Evolutionary conservation across 2,113 vertebrate genomes (phyloP).

Genomic region (Sterna hirundo): DNA sequence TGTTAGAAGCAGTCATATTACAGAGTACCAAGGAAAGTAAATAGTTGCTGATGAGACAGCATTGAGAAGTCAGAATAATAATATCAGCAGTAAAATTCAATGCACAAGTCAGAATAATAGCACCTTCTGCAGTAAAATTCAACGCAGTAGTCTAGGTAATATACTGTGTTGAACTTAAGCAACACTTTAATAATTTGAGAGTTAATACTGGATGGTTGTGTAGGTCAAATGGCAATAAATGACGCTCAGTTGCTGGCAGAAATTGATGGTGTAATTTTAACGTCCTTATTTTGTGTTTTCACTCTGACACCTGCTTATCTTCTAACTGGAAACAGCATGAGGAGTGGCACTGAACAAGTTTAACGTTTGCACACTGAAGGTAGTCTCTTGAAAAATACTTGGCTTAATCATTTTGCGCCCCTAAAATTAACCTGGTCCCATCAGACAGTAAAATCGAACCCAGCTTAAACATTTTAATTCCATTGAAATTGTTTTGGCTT

Average conservation of each 20-base stretch:
- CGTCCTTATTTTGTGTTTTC: background rate
- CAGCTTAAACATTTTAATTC: conserved; percentile 16
- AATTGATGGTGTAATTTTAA: background rate
- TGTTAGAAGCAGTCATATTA: background rate
- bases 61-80: background rate
- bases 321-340: background rate
- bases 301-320: background rate
- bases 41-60: background rate
- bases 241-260: background rate
- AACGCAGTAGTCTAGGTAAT: background rate
- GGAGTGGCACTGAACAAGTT: background rate
- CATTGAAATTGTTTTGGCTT: background rate
- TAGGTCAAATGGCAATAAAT: background rate
- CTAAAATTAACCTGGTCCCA: background rate
- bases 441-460: background rate
- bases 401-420: background rate
- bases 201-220: background rate
- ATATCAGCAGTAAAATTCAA: background rate
- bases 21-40: background rate
- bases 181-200: background rate
- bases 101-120: background rate
- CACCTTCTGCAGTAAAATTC: background rate
- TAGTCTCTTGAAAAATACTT: background rate
- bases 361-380: background rate
- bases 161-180: background rate